A percentile compares a stretch with the other conserved stretches of the same genome.
Evolutionary conservation across 2,113 vertebrate genomes (phyloP).

Genomic region (Clarias batrachus): DNA sequence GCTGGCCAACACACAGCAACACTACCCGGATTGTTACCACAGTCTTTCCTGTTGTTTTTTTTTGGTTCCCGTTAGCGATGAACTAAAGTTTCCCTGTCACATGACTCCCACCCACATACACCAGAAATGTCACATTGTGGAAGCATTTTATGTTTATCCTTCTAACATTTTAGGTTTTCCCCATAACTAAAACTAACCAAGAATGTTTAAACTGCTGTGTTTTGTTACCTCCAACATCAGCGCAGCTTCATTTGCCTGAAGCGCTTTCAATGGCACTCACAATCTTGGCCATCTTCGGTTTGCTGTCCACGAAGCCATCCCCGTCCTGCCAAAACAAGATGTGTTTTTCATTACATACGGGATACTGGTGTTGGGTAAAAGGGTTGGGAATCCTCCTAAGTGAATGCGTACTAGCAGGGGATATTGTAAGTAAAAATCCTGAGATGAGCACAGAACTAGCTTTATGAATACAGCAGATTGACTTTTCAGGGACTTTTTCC

Average conservation of each 20-base stretch:
- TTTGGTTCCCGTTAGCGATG: too few relatives aligned
- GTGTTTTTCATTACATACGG: neutral
- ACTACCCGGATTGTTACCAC: neutral
- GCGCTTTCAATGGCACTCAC: conserved; percentile 51
- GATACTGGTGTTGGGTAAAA: neutral
- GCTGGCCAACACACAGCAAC: neutral
- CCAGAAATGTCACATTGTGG: too few relatives aligned
- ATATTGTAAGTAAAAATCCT: neutral
- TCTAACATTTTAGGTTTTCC: neutral
- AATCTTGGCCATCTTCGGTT: conserved; percentile 43
- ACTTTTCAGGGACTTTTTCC: too few relatives aligned
- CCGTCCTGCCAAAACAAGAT: conserved; percentile 49
- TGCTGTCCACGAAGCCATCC: conserved; percentile 53
- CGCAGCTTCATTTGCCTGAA: conserved; percentile 46
- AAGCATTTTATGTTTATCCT: too few relatives aligned
- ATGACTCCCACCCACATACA: too few relatives aligned
- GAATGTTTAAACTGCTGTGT: neutral
- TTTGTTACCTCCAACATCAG: conserved; percentile 47
- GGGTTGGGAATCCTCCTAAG: neutral
- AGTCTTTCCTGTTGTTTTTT: too few relatives aligned
- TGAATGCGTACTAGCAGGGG: neutral
- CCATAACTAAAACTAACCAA: neutral
- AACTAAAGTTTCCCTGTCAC: too few relatives aligned
- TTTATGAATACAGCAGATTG: neutral
- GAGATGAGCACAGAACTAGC: neutral